phyloP scores from a whole-genome alignment of 2,888 invertebrate species.

The Eubasilissa splendida region DNA sequence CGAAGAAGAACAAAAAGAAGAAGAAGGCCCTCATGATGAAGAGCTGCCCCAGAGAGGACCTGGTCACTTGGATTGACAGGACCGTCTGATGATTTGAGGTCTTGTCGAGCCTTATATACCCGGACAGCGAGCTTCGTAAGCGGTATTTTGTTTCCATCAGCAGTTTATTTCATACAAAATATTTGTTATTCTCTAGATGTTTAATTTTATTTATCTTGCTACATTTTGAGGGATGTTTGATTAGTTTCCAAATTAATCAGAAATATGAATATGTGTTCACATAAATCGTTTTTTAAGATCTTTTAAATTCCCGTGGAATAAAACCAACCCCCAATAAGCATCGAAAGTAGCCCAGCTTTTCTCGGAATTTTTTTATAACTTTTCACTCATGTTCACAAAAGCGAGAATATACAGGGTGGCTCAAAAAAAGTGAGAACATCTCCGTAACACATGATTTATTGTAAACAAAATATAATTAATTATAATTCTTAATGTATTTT shows the following conservation, averaged over 20 bases:
- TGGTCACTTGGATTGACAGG: slow-evolving; percentile 20
- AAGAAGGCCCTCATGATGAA: slow-evolving; percentile 44
- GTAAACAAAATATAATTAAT: no score
- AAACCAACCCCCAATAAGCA: no score
- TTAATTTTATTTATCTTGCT: neutral
- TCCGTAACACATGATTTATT: no score
- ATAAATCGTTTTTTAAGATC: no score
- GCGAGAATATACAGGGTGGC: no score
- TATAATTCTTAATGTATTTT: no score
- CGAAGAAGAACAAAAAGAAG: slow-evolving; percentile 41
- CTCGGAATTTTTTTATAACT: no score
- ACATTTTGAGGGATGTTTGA: neutral
- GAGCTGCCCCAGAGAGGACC: slow-evolving; percentile 41
- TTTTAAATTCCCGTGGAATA: no score
- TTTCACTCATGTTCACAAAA: no score
- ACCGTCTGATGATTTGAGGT: slow-evolving; percentile 29
- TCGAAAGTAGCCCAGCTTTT: no score
- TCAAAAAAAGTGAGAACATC: no score
- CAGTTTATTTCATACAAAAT: neutral
- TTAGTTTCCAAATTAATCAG: neutral
- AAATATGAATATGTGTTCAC: no score
- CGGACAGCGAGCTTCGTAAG: neutral
- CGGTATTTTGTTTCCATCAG: neutral
- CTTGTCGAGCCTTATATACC: slow-evolving; percentile 29
- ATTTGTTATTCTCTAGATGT: neutral